A percentile compares a stretch with the other conserved stretches of the same genome.
Evolutionary conservation across 2,113 vertebrate species (phyloP).

Genomic region (Hippocampus comes): DNA sequence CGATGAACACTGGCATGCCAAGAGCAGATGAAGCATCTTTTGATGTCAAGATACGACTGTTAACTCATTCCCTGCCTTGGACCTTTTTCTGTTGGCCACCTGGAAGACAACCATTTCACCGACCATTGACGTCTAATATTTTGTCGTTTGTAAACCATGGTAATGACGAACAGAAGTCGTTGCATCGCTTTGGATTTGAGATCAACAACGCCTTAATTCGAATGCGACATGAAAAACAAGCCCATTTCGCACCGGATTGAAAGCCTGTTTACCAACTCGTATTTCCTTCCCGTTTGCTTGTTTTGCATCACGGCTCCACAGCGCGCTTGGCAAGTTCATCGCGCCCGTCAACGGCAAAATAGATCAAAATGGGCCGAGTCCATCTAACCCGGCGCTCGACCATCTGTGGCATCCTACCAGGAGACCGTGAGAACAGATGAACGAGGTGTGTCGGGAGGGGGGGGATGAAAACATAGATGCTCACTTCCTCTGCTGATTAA

Average conservation of each 20-base stretch:
- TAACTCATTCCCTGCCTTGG: too few relatives aligned
- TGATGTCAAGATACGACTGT: not conserved
- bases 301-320: not conserved
- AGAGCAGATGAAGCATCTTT: constrained; percentile 29
- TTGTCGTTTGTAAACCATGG: too few relatives aligned
- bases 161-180: too few relatives aligned
- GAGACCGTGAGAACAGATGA: constrained; percentile 34
- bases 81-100: too few relatives aligned
- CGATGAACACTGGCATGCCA: constrained; percentile 42
- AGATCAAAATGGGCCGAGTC: constrained; percentile 11
- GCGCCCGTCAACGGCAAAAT: not conserved
- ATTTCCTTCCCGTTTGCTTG: not conserved
- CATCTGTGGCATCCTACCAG: constrained; percentile 44
- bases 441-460: constrained; percentile 31
- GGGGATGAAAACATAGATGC: constrained; percentile 40
- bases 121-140: too few relatives aligned
- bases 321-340: not conserved
- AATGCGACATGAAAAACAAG: not conserved
- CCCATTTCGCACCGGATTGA: not conserved
- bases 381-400: constrained; percentile 32
- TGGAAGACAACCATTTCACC: too few relatives aligned
- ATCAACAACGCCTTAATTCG: too few relatives aligned
- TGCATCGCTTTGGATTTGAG: too few relatives aligned
- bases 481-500: constrained; percentile 43
- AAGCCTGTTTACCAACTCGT: not conserved